Percentiles rank a stretch among this genome's conserved stretches.
phyloP scores from a whole-genome alignment of 92 coral and sea anemone genomes.

The Umimayanthus chanpuru region DNA sequence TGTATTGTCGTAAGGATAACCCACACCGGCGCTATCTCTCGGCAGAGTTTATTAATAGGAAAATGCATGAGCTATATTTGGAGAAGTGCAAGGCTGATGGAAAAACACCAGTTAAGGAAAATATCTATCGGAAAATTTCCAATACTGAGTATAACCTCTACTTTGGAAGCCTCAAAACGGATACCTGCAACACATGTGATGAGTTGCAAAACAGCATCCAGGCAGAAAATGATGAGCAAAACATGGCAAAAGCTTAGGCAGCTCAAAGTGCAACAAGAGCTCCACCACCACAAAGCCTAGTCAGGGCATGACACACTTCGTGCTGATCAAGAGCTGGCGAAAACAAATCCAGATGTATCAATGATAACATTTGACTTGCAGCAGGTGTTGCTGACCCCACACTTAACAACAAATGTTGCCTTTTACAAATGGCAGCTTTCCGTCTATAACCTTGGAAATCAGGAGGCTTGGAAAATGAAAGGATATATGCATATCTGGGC shows the following conservation, averaged over 20 bases:
- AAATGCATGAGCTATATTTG: constrained; percentile 51
- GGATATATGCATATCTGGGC: constrained; percentile 51
- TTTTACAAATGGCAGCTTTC: constrained; percentile 51
- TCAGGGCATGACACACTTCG: constrained; percentile 40
- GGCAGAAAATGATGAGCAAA: constrained; percentile 46
- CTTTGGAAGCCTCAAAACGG: constrained; percentile 52
- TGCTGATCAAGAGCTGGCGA: constrained; percentile 38
- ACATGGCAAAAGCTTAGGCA: constrained; percentile 34
- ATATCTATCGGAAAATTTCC: constrained; percentile 47
- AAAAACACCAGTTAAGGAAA: constrained; percentile 50
- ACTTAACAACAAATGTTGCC: constrained; percentile 19
- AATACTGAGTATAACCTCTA: constrained; percentile 49
- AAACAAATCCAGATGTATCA: constrained; percentile 20
- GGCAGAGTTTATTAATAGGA: constrained; percentile 38
- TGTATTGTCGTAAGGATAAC: constrained; percentile 39
- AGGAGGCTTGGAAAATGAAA: not conserved
- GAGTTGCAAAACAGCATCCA: constrained; percentile 18
- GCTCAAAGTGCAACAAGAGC: constrained; percentile 31
- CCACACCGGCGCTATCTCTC: constrained; percentile 11
- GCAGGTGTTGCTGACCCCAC: constrained; percentile 36
- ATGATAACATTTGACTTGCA: constrained; percentile 54
- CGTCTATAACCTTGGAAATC: constrained; percentile 35
- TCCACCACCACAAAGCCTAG: constrained; percentile 33
- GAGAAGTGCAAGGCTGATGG: constrained; percentile 45
- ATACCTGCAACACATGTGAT: constrained; percentile 52